Base-by-base conservation (phyloP, 1,140 invertebrate species). In the Pantala flavescens region DNA sequence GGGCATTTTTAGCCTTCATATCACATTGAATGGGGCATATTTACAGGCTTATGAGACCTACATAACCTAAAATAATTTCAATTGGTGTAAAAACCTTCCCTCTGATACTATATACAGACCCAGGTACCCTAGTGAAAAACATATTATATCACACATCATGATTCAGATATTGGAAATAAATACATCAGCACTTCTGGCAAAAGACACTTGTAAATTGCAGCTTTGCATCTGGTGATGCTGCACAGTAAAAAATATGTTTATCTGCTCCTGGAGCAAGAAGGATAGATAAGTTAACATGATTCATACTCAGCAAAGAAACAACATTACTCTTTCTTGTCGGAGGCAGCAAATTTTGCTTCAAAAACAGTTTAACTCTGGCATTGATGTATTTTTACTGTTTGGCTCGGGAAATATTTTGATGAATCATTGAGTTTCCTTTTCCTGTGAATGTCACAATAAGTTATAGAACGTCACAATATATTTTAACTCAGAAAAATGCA, bases 41-140 rank as follows among this genome's bases (percentile, higher is more conserved):
- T 28, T 72, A 72, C 71, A 72, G 71, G 42, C 24, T 42, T 21
- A 28, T 28, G 24, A 11, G 14, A 72, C 24, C 21, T 72, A 36
- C 24, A 42, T 36, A 72, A 72, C 42, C 71, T 72, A 72, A 10
- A 28, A 36, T 36, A 42, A 36, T 42, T 72, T 72, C 71, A 72
- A 72, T 28, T 72, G 71, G 71, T 72, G 42, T 72, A 63, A 72
- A 72, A 72, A 72, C 71, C 71, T 72, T 72, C 24, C 71, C 71
- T 42, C 23, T 24, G 24, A 28, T 36, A 71, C 71, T 72, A 72
- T 72, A 12, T 72, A 72, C 71, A 72, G 71, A 72, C 71, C 71
- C 71, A 72, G 71, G 71, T 72, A 72, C 71, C 71, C 71, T 36
- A 72, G 71, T 72, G 42, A 72, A 72, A 72, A 72, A 72, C 24